Evolutionary conservation across 2,113 vertebrate genomes (phyloP), one percentile per base, ranked within the genome.

Genomic region (Aldabrachelys gigantea): DNA sequence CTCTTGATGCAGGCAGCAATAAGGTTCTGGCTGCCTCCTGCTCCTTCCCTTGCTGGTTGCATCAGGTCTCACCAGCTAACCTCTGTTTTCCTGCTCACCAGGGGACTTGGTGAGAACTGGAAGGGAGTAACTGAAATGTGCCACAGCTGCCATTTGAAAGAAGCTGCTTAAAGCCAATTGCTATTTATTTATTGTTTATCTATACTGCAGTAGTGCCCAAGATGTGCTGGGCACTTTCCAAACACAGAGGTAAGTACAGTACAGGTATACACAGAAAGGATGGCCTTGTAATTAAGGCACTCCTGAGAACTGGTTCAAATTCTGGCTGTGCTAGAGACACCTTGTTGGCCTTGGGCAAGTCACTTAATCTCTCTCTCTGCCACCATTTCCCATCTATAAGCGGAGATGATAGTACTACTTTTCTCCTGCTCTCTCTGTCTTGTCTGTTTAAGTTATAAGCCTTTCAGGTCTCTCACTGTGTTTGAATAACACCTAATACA

Each of bases 131-230:
- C 29, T 85, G n/a, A 90, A 85, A 96, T 75, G 78, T 90, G 86
- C 91, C 93, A 89, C 59, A 6, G 29, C 10, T 62, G 29, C 31
- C 6, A 31, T 62, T 62, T 6, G 59, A 82, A 94, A 96, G 95
- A 91, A 91, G 56, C 14, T 31, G 27, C 27, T 31, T 62, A 62
- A 62, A 31, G 11, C 59, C 85, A 92, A 87, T 95, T 94, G 96
- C 53, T 92, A 83, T 95, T 95, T 92, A 83, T 95, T 95, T 89
- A 85, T 92, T 62, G 38, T 81, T 93, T 89, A 91, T 95, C 59
- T 84, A 94, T 89, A n/a, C 44, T 41, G 83, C 80, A 88, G 87
- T 92, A 96, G 82, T 95, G 87, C 89, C 91, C 82, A 47, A 16
- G 29, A 87, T 22, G 50, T 82, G 10, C 62, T 35, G 35, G 91